Evolutionary conservation across 2,113 vertebrate genomes (phyloP), one percentile per base, ranked within the genome.

Genomic region (Elaphurus davidianus): DNA sequence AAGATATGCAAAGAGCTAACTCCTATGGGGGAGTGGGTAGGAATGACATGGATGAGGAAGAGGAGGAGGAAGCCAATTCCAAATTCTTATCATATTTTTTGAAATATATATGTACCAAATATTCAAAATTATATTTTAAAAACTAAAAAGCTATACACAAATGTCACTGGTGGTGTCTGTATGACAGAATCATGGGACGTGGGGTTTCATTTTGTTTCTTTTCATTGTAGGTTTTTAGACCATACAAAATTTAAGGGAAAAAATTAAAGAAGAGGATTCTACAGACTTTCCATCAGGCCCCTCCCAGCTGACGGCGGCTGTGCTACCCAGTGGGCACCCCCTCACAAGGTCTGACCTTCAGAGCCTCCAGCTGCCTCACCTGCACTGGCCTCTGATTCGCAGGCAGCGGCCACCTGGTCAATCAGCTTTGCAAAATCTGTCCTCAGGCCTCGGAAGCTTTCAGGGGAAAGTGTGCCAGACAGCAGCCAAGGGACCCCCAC

Each of bases 91-190:
- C 47, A 28, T 82, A 28, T 86, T 85, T 91, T 87, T 82, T 64
- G n/a, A 76, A 54, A 81, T 57, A 88, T 36, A 55, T 25, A 9
- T 43, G 10, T 57, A 89, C 57, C 87, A 90, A 47, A 60, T 76
- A 74, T 81, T 91, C 59, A 81, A 95, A 95, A 86, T 79, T 54
- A 88, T 45, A 83, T 64, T 60, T 88, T 52, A 54, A 23, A 90
- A 86, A 47, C 67, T 50, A 45, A 86, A 81, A 93, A n/a, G 15
- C 85, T 64, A 76, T 10, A 55, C 5, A 71, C 19, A 92, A 92
- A 79, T 55, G 11, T 96, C 43, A 64, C 21, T 54, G 47, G 28
- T 82, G 19, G 3, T 89, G 17, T 90, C 78, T 91, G 23, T 67
- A 19, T 67, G 40, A 17, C 84, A 60, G 30, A 57, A 82, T 91